Evolutionary conservation across 2,113 vertebrate genomes (phyloP).

Genomic region (Anhinga anhinga): DNA sequence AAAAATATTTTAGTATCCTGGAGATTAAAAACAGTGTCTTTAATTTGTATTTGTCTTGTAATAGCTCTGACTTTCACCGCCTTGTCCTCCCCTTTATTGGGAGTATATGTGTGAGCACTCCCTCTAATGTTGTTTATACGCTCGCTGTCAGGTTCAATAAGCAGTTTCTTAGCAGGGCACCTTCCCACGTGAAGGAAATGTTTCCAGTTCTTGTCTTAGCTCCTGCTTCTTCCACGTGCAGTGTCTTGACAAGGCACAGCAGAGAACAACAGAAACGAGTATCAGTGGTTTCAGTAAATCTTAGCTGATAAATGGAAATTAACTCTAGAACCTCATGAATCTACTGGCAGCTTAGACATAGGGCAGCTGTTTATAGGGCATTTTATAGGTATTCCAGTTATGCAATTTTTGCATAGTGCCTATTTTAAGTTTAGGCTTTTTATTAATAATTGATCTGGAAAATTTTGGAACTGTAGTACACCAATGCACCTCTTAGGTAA

Average conservation of each 20-base stretch:
- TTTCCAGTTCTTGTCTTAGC: constrained; percentile 15
- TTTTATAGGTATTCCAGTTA: background rate
- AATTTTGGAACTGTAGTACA: background rate
- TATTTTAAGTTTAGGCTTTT: constrained; percentile 18
- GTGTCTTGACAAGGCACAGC: background rate
- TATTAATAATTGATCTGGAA: constrained; percentile 9
- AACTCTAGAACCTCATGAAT: background rate
- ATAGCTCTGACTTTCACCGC: constrained; percentile 40
- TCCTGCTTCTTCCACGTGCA: background rate
- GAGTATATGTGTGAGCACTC: constrained; percentile 13
- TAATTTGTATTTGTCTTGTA: constrained; percentile 29
- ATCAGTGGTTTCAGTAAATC: background rate
- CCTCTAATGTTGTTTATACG: constrained; percentile 4
- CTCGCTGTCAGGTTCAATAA: constrained; percentile 37
- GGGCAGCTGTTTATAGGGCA: background rate
- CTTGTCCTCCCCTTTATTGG: constrained; percentile 20
- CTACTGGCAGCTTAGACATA: background rate
- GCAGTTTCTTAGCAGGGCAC: constrained; percentile 34
- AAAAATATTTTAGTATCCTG: constrained; percentile 4
- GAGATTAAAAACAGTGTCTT: constrained; percentile 17
- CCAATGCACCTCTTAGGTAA: background rate
- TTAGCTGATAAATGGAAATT: background rate
- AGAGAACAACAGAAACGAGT: background rate
- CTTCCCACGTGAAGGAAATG: constrained; percentile 41
- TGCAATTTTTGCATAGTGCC: background rate